Evolutionary conservation across 2,797 vertebrate genomes (phyloP).

Genomic region (Gallinago stenura): DNA sequence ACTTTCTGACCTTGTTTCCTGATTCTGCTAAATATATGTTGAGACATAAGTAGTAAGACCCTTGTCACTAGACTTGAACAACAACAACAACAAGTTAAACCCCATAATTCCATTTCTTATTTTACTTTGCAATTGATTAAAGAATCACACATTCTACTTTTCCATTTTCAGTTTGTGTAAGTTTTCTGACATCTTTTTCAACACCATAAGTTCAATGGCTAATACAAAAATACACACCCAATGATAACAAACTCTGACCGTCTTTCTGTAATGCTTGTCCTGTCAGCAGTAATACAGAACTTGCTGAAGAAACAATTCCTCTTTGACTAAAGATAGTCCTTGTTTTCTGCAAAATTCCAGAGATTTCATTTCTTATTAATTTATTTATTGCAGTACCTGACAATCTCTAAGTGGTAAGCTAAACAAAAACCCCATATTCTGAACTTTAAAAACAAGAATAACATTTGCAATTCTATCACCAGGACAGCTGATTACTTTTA

Average conservation of each 20-base stretch:
- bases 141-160: not conserved
- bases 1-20: not conserved
- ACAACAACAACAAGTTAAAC: not conserved
- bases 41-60: not conserved
- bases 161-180: not conserved
- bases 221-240: not conserved
- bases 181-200: not conserved
- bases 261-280: not conserved
- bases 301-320: not conserved
- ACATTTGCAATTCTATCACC: not conserved
- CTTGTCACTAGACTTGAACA: not conserved
- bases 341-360: not conserved
- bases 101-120: not conserved
- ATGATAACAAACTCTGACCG: not conserved
- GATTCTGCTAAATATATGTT: not conserved
- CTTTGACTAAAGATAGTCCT: not conserved
- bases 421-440: not conserved
- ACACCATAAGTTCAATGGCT: not conserved
- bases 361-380: not conserved
- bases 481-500: not conserved
- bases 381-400: not conserved
- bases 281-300: not conserved
- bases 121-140: not conserved
- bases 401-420: not conserved
- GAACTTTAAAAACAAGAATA: not conserved